phyloP scores from a whole-genome alignment of 1,140 invertebrate species.

The Rhysida immarginata region DNA sequence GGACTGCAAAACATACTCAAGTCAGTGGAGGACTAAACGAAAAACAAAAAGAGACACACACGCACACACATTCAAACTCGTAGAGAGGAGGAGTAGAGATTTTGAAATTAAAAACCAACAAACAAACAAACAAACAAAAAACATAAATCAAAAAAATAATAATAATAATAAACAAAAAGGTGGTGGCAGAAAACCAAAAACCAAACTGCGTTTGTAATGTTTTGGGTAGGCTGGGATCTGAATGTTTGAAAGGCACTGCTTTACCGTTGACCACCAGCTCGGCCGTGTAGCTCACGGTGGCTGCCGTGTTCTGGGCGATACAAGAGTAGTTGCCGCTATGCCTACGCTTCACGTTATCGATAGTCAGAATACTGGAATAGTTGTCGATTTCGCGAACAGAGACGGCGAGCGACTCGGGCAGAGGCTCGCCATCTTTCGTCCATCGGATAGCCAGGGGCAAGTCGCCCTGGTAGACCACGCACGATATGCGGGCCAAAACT shows the following conservation, averaged over 20 bases:
- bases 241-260: no score
- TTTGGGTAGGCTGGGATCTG: no score
- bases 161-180: no score
- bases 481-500: constrained; percentile 49
- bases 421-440: constrained; percentile 43
- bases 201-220: no score
- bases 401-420: constrained; percentile 26
- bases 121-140: no score
- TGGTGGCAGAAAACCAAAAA: no score
- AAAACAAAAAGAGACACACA: constrained; percentile 3
- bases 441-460: constrained; percentile 48
- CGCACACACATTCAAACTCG: no score
- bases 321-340: constrained; percentile 49
- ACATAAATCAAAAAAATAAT: no score
- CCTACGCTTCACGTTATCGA: constrained; percentile 47
- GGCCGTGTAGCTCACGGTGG: constrained; percentile 24
- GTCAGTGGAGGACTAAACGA: constrained; percentile 5
- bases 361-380: constrained; percentile 45
- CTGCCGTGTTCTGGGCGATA: constrained; percentile 25
- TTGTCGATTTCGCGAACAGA: constrained; percentile 45
- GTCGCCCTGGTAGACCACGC: constrained; percentile 69
- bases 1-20: constrained; percentile 24
- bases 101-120: no score
- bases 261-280: constrained; percentile 29
- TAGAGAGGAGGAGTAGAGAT: no score